Evolutionary conservation across 2,888 invertebrate species (phyloP).

Genomic region (Spisula solida): DNA sequence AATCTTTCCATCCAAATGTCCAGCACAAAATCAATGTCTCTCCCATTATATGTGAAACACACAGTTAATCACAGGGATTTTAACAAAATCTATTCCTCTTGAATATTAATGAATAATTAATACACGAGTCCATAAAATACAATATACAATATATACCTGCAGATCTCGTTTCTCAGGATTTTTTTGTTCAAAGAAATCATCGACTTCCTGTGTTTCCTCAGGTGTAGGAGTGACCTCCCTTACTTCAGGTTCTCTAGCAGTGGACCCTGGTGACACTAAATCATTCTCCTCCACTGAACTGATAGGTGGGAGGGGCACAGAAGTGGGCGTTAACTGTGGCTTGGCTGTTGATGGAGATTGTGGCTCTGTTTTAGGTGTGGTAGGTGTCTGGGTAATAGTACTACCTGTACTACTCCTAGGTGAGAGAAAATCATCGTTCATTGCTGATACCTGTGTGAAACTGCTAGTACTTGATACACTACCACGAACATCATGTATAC

Average conservation of each 20-base stretch:
- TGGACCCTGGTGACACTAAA: slow-evolving; percentile 75
- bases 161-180: slow-evolving; percentile 54
- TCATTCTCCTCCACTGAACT: slow-evolving; percentile 79
- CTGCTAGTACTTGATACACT: slow-evolving; percentile 83
- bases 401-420: slow-evolving; percentile 78
- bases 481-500: slow-evolving; percentile 67
- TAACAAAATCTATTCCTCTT: too few species aligned
- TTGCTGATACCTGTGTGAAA: slow-evolving; percentile 80
- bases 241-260: slow-evolving; percentile 54
- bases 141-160: slow-evolving; percentile 51
- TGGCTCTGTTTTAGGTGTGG: slow-evolving; percentile 61
- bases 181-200: slow-evolving; percentile 64
- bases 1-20: too few species aligned
- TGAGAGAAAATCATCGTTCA: slow-evolving; percentile 75
- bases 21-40: too few species aligned
- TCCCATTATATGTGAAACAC: too few species aligned
- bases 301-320: slow-evolving; percentile 82
- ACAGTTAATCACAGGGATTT: too few species aligned
- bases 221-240: slow-evolving; percentile 66
- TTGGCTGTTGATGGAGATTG: slow-evolving; percentile 60
- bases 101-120: too few species aligned
- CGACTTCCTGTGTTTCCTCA: slow-evolving; percentile 58
- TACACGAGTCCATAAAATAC: too few species aligned
- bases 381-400: slow-evolving; percentile 80
- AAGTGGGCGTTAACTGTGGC: slow-evolving; percentile 77